Conservation (phyloP, 2,888 invertebrate genomes). For the Macaria liturata region DNA sequence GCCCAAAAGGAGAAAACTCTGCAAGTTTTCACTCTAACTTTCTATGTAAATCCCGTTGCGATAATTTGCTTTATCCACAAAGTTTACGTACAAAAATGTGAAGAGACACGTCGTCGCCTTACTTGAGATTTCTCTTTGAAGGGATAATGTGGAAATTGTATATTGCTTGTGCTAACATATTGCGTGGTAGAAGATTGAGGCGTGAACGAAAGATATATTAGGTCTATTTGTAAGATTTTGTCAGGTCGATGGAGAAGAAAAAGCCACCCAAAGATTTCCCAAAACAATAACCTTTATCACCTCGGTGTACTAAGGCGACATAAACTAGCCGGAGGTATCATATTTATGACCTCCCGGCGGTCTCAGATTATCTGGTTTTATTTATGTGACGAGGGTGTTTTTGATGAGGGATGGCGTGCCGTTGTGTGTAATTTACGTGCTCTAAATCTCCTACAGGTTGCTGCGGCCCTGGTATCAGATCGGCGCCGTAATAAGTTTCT, state of each 20-base stretch:
- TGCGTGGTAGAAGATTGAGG: neutral
- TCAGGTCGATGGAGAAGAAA: neutral
- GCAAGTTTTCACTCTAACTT: constrained; percentile 32
- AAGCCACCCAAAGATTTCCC: constrained; percentile 7
- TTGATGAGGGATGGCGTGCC: constrained; percentile 59
- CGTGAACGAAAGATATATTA: neutral
- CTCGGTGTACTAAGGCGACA: constrained; percentile 43
- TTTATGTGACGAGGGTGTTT: constrained; percentile 66
- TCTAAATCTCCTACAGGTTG: constrained; percentile 48
- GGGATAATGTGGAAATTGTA: neutral
- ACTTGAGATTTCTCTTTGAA: constrained; percentile 14
- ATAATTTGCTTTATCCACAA: constrained; percentile 27
- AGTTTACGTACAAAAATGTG: constrained; percentile 21
- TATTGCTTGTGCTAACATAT: constrained; percentile 1
- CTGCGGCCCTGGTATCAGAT: constrained; percentile 52
- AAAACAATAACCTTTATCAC: constrained; percentile 37
- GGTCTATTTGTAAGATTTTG: neutral
- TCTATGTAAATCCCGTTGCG: constrained; percentile 26
- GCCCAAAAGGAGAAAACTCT: constrained; percentile 26
- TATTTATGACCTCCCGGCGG: constrained; percentile 49
- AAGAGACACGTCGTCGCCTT: constrained; percentile 11
- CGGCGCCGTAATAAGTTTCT: constrained; percentile 39
- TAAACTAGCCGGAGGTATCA: constrained; percentile 49
- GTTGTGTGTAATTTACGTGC: constrained; percentile 58
- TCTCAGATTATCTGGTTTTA: constrained; percentile 53